Evolutionary conservation across 1,140 invertebrate species (phyloP).

Genomic region (Rhopalosiphum maidis): DNA sequence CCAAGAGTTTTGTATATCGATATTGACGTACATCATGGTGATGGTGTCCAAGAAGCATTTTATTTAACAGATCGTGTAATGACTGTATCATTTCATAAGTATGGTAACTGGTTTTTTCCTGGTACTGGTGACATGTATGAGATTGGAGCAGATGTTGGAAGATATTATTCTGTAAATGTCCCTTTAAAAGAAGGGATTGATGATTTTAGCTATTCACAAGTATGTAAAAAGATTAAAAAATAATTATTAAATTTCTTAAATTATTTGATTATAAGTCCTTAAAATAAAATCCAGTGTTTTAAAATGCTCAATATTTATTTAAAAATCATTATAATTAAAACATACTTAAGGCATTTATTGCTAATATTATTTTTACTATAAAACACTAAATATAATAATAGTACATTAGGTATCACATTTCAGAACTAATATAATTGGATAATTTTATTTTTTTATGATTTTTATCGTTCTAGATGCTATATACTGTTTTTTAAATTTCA

Average conservation of each 20-base stretch:
- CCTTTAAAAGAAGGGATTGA: constrained; percentile 97
- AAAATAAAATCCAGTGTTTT: neutral
- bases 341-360: no score
- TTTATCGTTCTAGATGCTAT: no score
- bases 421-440: no score
- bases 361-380: no score
- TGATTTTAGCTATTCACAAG: constrained; percentile 88
- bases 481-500: no score
- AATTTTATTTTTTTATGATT: no score
- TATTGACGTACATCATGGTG: constrained; percentile 99
- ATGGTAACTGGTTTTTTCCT: constrained; percentile 98
- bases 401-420: no score
- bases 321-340: no score
- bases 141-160: constrained; percentile 88
- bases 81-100: constrained; percentile 99
- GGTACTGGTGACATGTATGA: constrained; percentile 99
- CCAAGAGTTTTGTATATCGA: constrained; percentile 97
- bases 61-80: constrained; percentile 98
- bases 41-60: constrained; percentile 99
- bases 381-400: no score
- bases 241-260: constrained; percentile 27
- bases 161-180: constrained; percentile 97
- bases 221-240: constrained; percentile 59
- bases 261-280: neutral
- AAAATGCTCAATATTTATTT: neutral